Evolutionary conservation across 2,113 vertebrate species (phyloP).

Genomic region (Synodontis membranacea): DNA sequence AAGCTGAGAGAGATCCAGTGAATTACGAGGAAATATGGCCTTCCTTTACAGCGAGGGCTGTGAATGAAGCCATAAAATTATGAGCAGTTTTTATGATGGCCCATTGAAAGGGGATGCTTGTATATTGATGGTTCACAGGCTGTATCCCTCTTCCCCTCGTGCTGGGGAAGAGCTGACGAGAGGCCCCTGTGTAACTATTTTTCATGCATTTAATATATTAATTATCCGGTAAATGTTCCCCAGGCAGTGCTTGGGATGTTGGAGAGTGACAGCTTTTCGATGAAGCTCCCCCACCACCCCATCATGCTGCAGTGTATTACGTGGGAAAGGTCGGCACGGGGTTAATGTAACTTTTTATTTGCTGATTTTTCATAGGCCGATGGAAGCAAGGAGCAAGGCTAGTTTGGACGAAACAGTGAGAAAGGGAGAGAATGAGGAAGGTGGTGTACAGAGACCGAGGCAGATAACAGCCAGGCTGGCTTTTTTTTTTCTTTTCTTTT

Average conservation of each 20-base stretch:
- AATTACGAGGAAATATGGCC: conserved; percentile 95
- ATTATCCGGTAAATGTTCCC: conserved; percentile 99
- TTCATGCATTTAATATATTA: conserved; percentile 99
- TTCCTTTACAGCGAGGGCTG: conserved; percentile 96
- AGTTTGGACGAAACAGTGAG: conserved; percentile 73
- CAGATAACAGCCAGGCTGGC: conserved; percentile 58
- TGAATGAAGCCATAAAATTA: conserved; percentile 99
- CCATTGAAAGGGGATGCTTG: conserved; percentile 98
- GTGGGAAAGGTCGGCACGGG: conserved; percentile 94
- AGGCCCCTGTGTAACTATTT: conserved; percentile 97
- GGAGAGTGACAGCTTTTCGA: conserved; percentile 94
- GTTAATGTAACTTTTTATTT: conserved; percentile 99
- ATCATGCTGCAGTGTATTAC: conserved; percentile 98
- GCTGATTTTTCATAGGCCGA: conserved; percentile 97
- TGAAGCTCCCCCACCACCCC: conserved; percentile 85
- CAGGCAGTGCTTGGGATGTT: conserved; percentile 94
- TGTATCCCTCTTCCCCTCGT: conserved; percentile 87
- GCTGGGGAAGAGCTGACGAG: conserved; percentile 78
- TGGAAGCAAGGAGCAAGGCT: conserved; percentile 74
- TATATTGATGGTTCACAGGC: conserved; percentile 98
- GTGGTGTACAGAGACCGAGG: conserved; percentile 46
- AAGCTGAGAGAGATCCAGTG: conserved; percentile 70
- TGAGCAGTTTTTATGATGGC: conserved; percentile 99
- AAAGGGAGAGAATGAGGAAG: conserved; percentile 55
- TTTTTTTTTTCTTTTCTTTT: conserved; percentile 53